A percentile compares a stretch with the other conserved stretches of the same genome.
Evolutionary conservation across 2,113 vertebrate species (phyloP).

Genomic region (Recurvirostra avosetta): DNA sequence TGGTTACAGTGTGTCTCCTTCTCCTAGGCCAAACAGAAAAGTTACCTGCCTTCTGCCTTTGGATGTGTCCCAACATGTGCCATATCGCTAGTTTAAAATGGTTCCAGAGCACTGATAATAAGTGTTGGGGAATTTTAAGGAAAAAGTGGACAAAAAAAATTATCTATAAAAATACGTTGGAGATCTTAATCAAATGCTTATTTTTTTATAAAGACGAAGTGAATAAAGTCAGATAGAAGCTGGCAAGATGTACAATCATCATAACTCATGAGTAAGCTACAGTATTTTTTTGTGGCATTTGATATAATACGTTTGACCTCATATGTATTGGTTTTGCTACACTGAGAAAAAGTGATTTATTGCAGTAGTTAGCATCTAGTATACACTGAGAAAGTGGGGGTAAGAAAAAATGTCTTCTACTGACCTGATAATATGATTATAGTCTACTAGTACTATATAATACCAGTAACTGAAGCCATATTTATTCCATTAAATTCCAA

Average conservation of each 20-base stretch:
- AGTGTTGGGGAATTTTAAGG: not conserved
- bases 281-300: not conserved
- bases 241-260: not conserved
- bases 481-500: constrained; percentile 24
- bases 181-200: not conserved
- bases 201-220: not conserved
- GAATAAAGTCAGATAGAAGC: not conserved
- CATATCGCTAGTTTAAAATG: not conserved
- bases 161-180: not conserved
- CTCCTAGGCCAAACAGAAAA: not conserved
- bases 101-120: not conserved
- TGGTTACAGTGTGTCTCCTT: not conserved
- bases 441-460: not conserved
- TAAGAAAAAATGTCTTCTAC: not conserved
- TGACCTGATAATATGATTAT: not conserved
- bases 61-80: not conserved
- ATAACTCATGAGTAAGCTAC: not conserved
- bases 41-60: not conserved
- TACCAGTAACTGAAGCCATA: not conserved
- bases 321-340: not conserved
- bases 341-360: constrained; percentile 52
- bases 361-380: not conserved
- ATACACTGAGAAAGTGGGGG: not conserved
- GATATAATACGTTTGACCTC: constrained; percentile 9
- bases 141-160: not conserved